These are phyloP conservation scores for Spea bombifrons DNA, from an alignment of 2,113 vertebrate genomes.

Conservation along the genomic window DNA sequence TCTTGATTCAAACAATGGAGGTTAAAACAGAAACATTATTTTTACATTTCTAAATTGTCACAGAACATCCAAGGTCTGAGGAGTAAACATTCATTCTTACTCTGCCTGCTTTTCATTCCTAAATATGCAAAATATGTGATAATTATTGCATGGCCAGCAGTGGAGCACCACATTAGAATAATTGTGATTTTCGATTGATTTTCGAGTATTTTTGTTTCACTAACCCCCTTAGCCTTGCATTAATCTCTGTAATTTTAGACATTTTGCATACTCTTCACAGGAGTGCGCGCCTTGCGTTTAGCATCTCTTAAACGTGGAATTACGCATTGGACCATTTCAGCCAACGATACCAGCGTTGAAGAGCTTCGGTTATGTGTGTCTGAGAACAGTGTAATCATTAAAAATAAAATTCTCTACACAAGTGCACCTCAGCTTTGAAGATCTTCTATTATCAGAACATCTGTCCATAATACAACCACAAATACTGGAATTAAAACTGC, in stretches of 20 bases:
- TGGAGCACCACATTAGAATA: slow-evolving; percentile 31
- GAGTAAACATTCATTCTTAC: slow-evolving; percentile 32
- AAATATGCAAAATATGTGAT: slow-evolving; percentile 43
- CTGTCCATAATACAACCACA: slow-evolving; percentile 17
- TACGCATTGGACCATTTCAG: slow-evolving; percentile 40
- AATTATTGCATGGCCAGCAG: slow-evolving; percentile 33
- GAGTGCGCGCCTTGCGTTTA: slow-evolving; percentile 47
- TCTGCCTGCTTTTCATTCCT: slow-evolving; percentile 12
- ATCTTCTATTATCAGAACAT: slow-evolving; percentile 28
- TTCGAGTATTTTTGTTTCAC: slow-evolving; percentile 64
- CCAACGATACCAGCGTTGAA: slow-evolving; percentile 38
- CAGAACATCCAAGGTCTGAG: neutral
- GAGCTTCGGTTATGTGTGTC: neutral
- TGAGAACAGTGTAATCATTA: slow-evolving; percentile 17
- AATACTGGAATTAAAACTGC: neutral
- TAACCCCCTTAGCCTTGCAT: slow-evolving; percentile 69
- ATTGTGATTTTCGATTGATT: slow-evolving; percentile 51
- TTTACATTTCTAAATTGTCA: too few species aligned
- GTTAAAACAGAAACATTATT: too few species aligned
- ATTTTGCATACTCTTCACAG: slow-evolving; percentile 68
- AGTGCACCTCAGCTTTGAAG: slow-evolving; percentile 13
- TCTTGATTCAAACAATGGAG: too few species aligned
- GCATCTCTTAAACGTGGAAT: slow-evolving; percentile 43
- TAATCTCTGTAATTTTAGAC: slow-evolving; percentile 60
- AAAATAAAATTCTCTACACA: slow-evolving; percentile 10